Conservation (phyloP, 2,888 invertebrate genomes). For the Chrysina gloriosa region DNA sequence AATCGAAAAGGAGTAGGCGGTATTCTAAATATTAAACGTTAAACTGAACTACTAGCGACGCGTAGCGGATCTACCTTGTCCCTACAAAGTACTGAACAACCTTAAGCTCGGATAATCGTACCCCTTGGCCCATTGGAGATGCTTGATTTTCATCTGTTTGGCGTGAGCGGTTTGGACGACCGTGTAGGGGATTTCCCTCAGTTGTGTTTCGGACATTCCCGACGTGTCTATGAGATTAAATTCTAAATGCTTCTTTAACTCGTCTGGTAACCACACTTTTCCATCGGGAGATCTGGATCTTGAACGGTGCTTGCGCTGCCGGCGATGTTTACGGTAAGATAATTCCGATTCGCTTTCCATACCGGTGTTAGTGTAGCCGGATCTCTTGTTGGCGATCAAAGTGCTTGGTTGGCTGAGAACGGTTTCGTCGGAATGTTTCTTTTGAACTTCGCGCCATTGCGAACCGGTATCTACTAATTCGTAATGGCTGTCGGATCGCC, state of each 20-base stretch:
- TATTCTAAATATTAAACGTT: too few species aligned
- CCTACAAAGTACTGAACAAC: too few species aligned
- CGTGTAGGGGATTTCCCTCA: slow-evolving; percentile 89
- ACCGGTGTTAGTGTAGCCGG: slow-evolving; percentile 61
- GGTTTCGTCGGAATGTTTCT: slow-evolving; percentile 69
- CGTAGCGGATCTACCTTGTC: too few species aligned
- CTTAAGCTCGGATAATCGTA: slow-evolving; percentile 40
- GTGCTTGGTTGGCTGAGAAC: slow-evolving; percentile 77
- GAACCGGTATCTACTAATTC: slow-evolving; percentile 89
- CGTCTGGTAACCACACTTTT: slow-evolving; percentile 80
- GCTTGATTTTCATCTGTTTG: slow-evolving; percentile 70
- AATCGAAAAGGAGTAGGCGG: too few species aligned
- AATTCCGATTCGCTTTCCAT: slow-evolving; percentile 66
- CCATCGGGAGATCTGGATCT: slow-evolving; percentile 77
- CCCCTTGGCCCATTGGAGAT: slow-evolving; percentile 54
- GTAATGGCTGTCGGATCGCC: slow-evolving; percentile 65
- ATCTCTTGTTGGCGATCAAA: slow-evolving; percentile 72
- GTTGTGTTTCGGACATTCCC: slow-evolving; percentile 88
- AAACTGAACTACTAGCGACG: too few species aligned
- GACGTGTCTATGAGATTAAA: slow-evolving; percentile 89
- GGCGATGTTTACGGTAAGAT: slow-evolving; percentile 58
- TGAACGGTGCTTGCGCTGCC: slow-evolving; percentile 62
- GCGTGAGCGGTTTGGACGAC: slow-evolving; percentile 81
- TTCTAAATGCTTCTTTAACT: slow-evolving; percentile 87
- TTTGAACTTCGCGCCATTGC: slow-evolving; percentile 90